Conservation (phyloP, 1,140 invertebrate genomes). For the Drosophila serrata region DNA sequence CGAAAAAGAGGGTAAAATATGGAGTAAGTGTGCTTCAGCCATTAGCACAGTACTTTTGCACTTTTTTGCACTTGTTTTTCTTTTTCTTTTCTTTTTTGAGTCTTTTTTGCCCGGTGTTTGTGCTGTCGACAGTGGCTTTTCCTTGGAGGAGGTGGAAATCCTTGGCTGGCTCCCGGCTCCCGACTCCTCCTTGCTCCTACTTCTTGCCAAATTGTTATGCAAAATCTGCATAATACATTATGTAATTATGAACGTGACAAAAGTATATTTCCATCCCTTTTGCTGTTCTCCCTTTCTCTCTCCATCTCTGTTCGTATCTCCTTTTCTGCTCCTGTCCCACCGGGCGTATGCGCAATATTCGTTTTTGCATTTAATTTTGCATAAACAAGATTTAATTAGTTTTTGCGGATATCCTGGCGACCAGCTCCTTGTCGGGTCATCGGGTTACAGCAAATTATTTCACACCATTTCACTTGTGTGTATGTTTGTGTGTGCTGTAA, state of each 20-base stretch:
- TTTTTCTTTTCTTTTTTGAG: slow-evolving; percentile 26
- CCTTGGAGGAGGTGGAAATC: slow-evolving; percentile 15
- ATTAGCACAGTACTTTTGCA: slow-evolving; percentile 76
- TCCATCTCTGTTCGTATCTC: neutral
- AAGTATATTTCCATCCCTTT: slow-evolving; percentile 40
- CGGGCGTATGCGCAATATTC: slow-evolving; percentile 61
- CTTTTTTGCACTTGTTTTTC: slow-evolving; percentile 54
- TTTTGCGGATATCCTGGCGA: slow-evolving; percentile 48
- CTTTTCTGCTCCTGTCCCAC: slow-evolving; percentile 12
- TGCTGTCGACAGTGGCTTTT: slow-evolving; percentile 29
- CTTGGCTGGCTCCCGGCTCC: neutral
- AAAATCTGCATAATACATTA: slow-evolving; percentile 83
- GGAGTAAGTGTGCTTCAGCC: slow-evolving; percentile 44
- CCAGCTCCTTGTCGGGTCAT: slow-evolving; percentile 16
- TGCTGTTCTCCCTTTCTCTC: neutral
- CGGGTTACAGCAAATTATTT: slow-evolving; percentile 59
- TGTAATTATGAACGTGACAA: slow-evolving; percentile 82
- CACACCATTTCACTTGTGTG: slow-evolving; percentile 64
- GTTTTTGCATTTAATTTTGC: slow-evolving; percentile 56
- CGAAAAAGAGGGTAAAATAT: slow-evolving; percentile 12
- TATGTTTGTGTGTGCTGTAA: slow-evolving; percentile 46
- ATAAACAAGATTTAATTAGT: slow-evolving; percentile 66
- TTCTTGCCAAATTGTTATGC: slow-evolving; percentile 72
- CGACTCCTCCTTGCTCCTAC: neutral
- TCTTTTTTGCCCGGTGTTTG: slow-evolving; percentile 47